A percentile compares a stretch with the other conserved stretches of the same genome.
These are phyloP conservation scores for Oedothorax gibbosus DNA, from an alignment of 1,140 invertebrate genomes.

Conservation along the genomic window DNA sequence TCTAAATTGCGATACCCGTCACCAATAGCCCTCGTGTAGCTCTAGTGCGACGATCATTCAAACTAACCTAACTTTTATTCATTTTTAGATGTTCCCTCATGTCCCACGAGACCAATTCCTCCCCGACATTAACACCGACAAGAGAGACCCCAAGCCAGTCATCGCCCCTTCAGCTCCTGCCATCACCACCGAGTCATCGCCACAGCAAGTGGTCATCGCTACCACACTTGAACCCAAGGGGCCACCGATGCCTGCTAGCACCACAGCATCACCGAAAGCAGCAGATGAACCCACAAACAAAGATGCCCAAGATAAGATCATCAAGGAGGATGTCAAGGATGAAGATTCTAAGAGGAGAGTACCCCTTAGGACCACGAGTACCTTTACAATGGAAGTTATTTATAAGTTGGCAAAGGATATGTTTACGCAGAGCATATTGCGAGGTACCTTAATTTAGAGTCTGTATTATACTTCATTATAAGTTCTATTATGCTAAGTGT, in stretches of 20 bases:
- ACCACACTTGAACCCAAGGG: constrained; percentile 40
- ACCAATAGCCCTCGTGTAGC: too few relatives aligned
- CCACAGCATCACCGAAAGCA: constrained; percentile 14
- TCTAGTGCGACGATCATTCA: too few relatives aligned
- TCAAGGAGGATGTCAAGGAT: constrained; percentile 13
- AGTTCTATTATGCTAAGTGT: not conserved
- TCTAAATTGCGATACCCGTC: too few relatives aligned
- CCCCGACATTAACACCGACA: constrained; percentile 1
- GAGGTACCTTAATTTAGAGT: constrained; percentile 68
- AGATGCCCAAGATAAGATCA: not conserved
- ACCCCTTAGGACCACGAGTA: constrained; percentile 62
- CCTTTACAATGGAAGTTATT: constrained; percentile 80
- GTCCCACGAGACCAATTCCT: constrained; percentile 14
- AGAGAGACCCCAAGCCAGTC: not conserved
- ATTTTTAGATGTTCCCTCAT: constrained; percentile 13
- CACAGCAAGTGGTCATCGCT: constrained; percentile 36
- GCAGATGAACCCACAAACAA: not conserved
- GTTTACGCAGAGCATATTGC: constrained; percentile 77
- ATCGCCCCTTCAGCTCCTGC: not conserved
- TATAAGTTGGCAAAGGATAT: constrained; percentile 82
- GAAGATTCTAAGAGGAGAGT: constrained; percentile 12
- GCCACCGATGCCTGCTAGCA: not conserved
- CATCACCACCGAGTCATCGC: constrained; percentile 5
- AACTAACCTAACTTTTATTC: not conserved
- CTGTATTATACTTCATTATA: not conserved